These are phyloP conservation scores for Brachyrhaphis roseni DNA, from an alignment of 2,797 vertebrate genomes.

Conservation along the genomic window DNA sequence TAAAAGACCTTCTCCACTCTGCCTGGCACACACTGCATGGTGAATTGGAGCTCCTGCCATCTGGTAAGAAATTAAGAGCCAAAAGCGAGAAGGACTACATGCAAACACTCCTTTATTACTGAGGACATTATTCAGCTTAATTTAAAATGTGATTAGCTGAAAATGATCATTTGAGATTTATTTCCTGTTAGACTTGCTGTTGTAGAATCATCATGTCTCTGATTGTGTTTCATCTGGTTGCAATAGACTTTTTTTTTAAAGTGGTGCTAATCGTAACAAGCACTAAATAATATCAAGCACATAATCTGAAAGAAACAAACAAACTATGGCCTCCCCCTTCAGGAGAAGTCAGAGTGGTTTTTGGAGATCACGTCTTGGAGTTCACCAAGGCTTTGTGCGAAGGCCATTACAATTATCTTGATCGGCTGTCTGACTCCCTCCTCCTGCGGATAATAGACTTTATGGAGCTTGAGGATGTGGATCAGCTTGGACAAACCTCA, in stretches of 20 bases:
- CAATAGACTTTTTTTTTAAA: background rate
- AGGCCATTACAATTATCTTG: constrained; percentile 86
- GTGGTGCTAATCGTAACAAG: background rate
- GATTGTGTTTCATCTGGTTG: background rate
- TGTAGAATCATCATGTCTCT: background rate
- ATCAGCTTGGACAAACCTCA: constrained; percentile 83
- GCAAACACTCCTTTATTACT: background rate
- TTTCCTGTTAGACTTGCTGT: background rate
- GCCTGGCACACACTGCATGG: background rate
- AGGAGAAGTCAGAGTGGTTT: constrained; percentile 81
- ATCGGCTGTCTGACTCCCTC: constrained; percentile 81
- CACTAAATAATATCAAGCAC: background rate
- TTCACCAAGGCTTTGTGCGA: constrained; percentile 81
- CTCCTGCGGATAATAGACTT: constrained; percentile 84
- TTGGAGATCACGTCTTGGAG: constrained; percentile 78
- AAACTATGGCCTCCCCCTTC: constrained; percentile 28
- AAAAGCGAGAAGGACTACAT: background rate
- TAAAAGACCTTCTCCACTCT: background rate
- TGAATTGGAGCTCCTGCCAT: background rate
- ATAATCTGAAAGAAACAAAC: background rate
- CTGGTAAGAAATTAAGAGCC: background rate
- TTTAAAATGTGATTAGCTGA: background rate
- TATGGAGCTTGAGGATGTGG: constrained; percentile 86
- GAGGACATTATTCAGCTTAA: background rate
- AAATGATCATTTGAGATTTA: background rate